Evolutionary conservation across 2,888 invertebrate genomes (phyloP), one percentile per base, ranked within the genome.

Genomic region (Aphidius colemani): DNA sequence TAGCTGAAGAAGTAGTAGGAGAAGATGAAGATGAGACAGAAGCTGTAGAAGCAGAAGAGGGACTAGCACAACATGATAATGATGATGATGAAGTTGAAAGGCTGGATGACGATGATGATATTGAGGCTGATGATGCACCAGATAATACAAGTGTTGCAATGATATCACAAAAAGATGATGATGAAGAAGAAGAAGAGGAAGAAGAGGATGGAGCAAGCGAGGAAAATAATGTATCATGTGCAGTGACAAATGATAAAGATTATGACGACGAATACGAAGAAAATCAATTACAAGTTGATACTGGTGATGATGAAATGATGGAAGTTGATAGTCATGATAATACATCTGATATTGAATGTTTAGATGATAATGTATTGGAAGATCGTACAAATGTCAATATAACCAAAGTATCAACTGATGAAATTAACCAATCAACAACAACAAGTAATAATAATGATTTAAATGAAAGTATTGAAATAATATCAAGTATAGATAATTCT

Each of bases 191-290:
- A 43, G 66, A 66, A 56, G 13, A 58, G 3, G 64, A 45, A 69
- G 56, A 60, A 3, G 69, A 66, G 8, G 72, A 72, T 30, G 83
- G 84, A 69, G 83, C 83, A 51, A 85, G 86, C 79, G 87, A 87
- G 72, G 86, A 85, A 69, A 80, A 88, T 83, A 74, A 80, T 82
- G 66, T 78, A 71, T 18, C 2, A 30, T 76, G 76, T 75, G 79
- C 78, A 75, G 77, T 78, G 73, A 75, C 78, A 8, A 65, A 71
- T 49, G 61, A 70, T 41, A 68, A 65, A 57, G 59, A 66, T 55
- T 59, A 59, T 48, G 51, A 59, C 41, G 49, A 59, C 45, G 55
- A 51, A 66, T 59, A 63, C 53, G 53, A 66, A 41, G 56, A 66
- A 57, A 49, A 57, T 60, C 40, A 44, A 4, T 45, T 30, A 5